phyloP scores from a whole-genome alignment of 2,797 vertebrate genomes.

The Labeo calbasu region DNA sequence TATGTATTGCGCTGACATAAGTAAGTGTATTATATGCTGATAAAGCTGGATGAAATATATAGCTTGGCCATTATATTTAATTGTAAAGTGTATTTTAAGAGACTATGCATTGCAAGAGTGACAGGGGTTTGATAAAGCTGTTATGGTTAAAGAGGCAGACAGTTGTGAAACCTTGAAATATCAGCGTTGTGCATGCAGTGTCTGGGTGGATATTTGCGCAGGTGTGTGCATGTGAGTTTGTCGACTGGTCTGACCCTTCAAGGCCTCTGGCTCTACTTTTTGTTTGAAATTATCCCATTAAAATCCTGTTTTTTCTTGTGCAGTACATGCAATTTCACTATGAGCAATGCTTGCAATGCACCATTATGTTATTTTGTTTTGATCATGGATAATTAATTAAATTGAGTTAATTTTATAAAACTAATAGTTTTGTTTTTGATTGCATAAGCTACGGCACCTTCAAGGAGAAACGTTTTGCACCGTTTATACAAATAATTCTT shows the following conservation, averaged over 20 bases:
- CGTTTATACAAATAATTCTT: background rate
- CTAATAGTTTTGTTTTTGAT: background rate
- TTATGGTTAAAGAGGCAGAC: constrained; percentile 47
- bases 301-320: background rate
- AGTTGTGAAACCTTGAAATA: constrained; percentile 57
- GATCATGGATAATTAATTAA: background rate
- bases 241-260: background rate
- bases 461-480: background rate
- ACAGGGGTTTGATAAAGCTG: background rate
- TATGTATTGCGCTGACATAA: background rate
- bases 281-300: background rate
- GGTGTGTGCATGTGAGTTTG: constrained; percentile 30
- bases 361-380: background rate
- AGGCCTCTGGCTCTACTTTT: background rate
- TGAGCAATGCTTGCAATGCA: background rate
- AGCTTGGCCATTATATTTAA: background rate
- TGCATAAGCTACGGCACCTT: background rate
- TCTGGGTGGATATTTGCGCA: constrained; percentile 44
- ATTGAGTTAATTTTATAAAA: background rate
- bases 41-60: background rate
- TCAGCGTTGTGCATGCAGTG: constrained; percentile 65
- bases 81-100: background rate
- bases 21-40: background rate
- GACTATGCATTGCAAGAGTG: background rate
- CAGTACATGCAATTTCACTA: no score